A percentile compares a stretch with the other conserved stretches of the same genome.
Evolutionary conservation across 2,113 vertebrate genomes (phyloP).

Genomic region (Plotosus lineatus): DNA sequence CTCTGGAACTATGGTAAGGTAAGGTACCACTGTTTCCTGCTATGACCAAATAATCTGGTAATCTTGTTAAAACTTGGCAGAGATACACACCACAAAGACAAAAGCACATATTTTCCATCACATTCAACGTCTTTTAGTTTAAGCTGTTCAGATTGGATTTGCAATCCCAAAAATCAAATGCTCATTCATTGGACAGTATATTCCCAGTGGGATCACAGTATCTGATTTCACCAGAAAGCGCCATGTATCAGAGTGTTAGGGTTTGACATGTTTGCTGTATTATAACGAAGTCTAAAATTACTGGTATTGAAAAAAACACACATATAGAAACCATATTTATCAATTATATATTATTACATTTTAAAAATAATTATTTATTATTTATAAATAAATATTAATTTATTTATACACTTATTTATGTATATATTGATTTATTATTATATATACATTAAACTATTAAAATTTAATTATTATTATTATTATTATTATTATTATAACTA

Average conservation of each 20-base stretch:
- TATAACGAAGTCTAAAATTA: background rate
- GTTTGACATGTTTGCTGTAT: background rate
- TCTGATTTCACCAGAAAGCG: background rate
- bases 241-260: no score
- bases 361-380: no score
- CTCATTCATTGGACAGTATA: background rate
- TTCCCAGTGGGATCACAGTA: background rate
- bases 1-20: no score
- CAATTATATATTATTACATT: no score
- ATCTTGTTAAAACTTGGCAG: background rate
- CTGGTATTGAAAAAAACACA: background rate
- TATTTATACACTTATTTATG: no score
- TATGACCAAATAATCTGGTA: background rate
- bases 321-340: background rate
- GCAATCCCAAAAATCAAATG: background rate
- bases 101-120: background rate
- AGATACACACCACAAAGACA: background rate
- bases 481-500: no score
- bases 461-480: no score
- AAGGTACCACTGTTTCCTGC: no score
- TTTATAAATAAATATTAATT: no score
- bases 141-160: background rate
- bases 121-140: background rate
- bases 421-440: no score
- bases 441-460: no score